Conservation (phyloP, 2,113 vertebrate species). For the Scortum barcoo region DNA sequence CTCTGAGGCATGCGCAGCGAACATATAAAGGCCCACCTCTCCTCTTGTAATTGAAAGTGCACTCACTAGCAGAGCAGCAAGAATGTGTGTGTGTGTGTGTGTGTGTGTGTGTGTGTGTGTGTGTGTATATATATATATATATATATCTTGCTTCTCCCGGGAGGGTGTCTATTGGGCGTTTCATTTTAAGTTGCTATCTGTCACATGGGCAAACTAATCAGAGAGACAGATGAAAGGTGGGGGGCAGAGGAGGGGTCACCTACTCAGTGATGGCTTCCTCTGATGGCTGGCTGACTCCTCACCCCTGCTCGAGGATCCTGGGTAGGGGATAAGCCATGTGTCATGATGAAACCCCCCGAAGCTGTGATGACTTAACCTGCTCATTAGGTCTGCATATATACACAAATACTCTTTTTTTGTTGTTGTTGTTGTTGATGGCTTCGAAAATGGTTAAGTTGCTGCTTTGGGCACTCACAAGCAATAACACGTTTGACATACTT, state of each 20-base stretch:
- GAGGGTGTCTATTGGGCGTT: conserved; percentile 71
- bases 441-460: not conserved
- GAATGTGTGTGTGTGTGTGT: no score
- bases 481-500: conserved; percentile 8
- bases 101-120: no score
- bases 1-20: conserved; percentile 66
- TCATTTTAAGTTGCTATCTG: conserved; percentile 81
- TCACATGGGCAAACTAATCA: conserved; percentile 82
- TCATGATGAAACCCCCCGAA: conserved; percentile 66
- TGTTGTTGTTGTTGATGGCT: no score
- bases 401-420: conserved; percentile 16
- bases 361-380: conserved; percentile 41
- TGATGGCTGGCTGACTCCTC: conserved; percentile 79
- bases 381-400: not conserved
- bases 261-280: conserved; percentile 77
- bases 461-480: not conserved
- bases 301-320: conserved; percentile 69
- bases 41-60: conserved; percentile 80
- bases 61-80: conserved; percentile 63
- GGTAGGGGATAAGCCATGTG: conserved; percentile 74
- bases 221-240: conserved; percentile 83
- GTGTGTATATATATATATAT: no score
- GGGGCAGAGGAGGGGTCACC: conserved; percentile 75
- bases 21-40: conserved; percentile 75
- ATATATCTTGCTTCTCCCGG: conserved; percentile 65